Evolutionary conservation across 2,888 invertebrate genomes (phyloP).

Genomic region (Sylvicola cinctus): DNA sequence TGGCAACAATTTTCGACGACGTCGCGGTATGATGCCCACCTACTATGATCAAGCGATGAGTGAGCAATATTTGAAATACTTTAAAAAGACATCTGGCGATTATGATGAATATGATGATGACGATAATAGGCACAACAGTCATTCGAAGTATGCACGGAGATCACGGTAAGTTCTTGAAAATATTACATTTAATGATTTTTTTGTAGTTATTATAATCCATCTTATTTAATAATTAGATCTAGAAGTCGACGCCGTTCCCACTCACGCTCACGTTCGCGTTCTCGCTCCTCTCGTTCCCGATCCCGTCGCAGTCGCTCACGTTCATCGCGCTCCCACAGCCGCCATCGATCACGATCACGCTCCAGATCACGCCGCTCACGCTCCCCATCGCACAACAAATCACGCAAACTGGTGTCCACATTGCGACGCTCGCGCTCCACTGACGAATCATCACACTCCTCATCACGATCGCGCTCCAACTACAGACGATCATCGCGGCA

Average conservation of each 20-base stretch:
- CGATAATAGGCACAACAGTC: conserved; percentile 10
- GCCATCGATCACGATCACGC: conserved; percentile 9
- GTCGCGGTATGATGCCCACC: conserved; percentile 10
- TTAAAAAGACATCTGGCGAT: conserved; percentile 27
- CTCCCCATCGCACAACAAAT: conserved; percentile 7
- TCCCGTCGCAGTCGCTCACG: conserved; percentile 6
- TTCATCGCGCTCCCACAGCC: conserved; percentile 10
- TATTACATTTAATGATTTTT: conserved; percentile 4
- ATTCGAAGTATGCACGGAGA: too few relatives aligned
- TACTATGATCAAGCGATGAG: conserved; percentile 6
- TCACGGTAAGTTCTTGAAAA: neutral
- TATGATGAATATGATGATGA: conserved; percentile 19
- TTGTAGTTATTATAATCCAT: too few relatives aligned
- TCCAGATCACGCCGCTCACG: conserved; percentile 8
- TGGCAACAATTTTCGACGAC: conserved; percentile 1
- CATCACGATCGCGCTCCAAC: conserved; percentile 11
- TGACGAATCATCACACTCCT: conserved; percentile 14
- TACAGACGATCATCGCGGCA: neutral
- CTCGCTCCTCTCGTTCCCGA: conserved; percentile 5
- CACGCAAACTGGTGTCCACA: conserved; percentile 18
- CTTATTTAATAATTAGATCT: neutral
- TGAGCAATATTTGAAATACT: conserved; percentile 28
- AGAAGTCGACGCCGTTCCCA: conserved; percentile 16
- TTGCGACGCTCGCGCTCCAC: conserved; percentile 17
- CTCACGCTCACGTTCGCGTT: conserved; percentile 10